phyloP scores from a whole-genome alignment of 2,797 vertebrate genomes.

The Dendrocincla fuliginosa region DNA sequence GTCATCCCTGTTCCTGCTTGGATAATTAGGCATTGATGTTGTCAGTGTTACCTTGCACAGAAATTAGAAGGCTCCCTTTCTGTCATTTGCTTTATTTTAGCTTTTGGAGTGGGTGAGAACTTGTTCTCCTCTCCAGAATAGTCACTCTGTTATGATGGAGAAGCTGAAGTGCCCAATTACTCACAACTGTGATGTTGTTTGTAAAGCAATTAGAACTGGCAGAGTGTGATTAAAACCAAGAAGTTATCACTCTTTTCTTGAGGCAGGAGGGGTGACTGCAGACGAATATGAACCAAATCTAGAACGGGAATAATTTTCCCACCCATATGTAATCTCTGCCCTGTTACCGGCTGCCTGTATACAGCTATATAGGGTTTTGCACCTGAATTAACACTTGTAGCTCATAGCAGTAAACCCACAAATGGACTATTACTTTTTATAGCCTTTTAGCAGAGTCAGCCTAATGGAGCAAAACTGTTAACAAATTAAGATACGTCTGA shows the following conservation, averaged over 20 bases:
- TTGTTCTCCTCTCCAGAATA: not conserved
- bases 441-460: conserved; percentile 53
- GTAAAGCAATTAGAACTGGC: conserved; percentile 43
- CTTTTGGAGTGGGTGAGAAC: not conserved
- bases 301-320: not conserved
- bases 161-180: conserved; percentile 16
- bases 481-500: conserved; percentile 57
- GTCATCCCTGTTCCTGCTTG: not conserved
- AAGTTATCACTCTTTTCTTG: conserved; percentile 17
- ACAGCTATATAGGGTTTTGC: not conserved
- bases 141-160: not conserved
- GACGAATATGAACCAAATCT: not conserved
- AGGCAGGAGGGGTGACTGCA: not conserved
- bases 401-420: conserved; percentile 65
- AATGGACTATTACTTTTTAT: conserved; percentile 73
- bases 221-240: conserved; percentile 36
- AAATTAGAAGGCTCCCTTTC: not conserved
- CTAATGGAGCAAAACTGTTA: conserved; percentile 65
- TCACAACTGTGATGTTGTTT: not conserved
- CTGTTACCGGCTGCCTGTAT: not conserved
- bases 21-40: not conserved
- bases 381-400: conserved; percentile 58
- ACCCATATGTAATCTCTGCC: not conserved
- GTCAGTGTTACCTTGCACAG: not conserved
- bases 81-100: not conserved